phyloP scores from a whole-genome alignment of 1,140 invertebrate genomes.

The Arctopsyche grandis region DNA sequence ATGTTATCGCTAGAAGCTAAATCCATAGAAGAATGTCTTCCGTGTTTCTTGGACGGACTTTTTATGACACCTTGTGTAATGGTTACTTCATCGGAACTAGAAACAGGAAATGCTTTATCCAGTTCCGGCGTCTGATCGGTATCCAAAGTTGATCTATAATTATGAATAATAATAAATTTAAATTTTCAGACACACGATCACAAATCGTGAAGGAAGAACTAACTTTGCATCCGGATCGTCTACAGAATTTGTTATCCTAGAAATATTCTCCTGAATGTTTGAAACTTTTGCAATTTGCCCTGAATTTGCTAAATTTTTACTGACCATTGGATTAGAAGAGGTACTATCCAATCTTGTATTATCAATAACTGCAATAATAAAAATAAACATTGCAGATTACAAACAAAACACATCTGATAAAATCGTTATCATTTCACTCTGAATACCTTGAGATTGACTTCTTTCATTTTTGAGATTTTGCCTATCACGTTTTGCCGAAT shows the following conservation, averaged over 20 bases:
- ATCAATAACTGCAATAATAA: conserved; percentile 1
- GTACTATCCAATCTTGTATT: neutral
- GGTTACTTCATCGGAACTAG: neutral
- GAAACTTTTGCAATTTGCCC: conserved; percentile 67
- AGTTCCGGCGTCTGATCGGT: conserved; percentile 37
- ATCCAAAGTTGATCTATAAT: conserved; percentile 35
- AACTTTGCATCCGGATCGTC: conserved; percentile 4
- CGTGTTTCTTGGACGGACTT: conserved; percentile 61
- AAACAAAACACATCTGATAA: neutral
- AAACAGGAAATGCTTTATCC: conserved; percentile 13
- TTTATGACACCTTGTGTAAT: conserved; percentile 16
- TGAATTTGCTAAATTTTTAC: conserved; percentile 45
- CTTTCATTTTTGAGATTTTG: neutral
- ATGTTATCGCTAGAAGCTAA: conserved; percentile 60
- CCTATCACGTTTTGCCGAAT: neutral
- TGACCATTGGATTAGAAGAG: conserved; percentile 20
- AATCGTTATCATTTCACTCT: neutral
- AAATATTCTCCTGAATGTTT: conserved; percentile 76
- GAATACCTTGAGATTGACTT: conserved; percentile 13
- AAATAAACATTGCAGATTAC: neutral
- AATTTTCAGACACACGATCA: too few species aligned
- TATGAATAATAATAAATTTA: neutral
- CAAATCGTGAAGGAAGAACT: too few species aligned
- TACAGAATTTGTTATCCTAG: conserved; percentile 61
- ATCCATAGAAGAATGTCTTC: conserved; percentile 65